Base-by-base conservation (phyloP, 2,888 invertebrate genomes). In the Temnothorax unifasciatus region DNA sequence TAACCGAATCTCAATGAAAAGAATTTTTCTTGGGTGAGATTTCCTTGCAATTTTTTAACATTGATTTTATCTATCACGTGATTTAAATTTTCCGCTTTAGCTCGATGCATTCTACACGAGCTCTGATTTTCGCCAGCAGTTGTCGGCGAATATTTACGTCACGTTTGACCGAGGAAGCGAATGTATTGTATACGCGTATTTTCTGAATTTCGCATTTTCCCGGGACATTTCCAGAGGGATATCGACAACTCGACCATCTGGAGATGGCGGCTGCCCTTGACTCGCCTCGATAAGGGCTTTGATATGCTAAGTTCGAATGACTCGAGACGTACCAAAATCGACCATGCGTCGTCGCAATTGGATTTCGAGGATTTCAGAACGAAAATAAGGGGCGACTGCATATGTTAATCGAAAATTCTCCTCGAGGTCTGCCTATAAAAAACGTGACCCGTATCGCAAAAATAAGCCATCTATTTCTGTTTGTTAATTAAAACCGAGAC, bases 221-320 rank as follows among this genome's bases (percentile, higher is more conserved):
- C 87, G 87, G 85, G 91, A 88, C 88, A 91, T 90, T 90, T 91
- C 87, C 88, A 88, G 85, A 85, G 54, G 52, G 85, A 92, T 89
- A 88, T 90, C 77, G 89, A 91, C 89, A 88, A 85, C 87, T 87
- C 87, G 86, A 82, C 81, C 77, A 82, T 86, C 85, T 59, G 76
- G 75, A 66, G 82, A 87, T 85, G 89, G 87, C 83, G 74, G 69
- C 77, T 84, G 89, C 85, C 85, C 87, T 85, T 85, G 83, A 87
- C 85, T 87, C 85, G 85, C 83, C 86, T 90, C 90, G 90, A 93
- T 92, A 90, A 88, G 88, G 88, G 92, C 93, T 93, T 93, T 93
- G 93, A 92, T 92, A 93, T 93, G 93, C 92, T 93, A 93, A 93
- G 89, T 91, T 87, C 85, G 89, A 91, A 88, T 89, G 92, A 93